Evolutionary conservation across 2,888 invertebrate species (phyloP).

Genomic region (Rhamnusium bicolor): DNA sequence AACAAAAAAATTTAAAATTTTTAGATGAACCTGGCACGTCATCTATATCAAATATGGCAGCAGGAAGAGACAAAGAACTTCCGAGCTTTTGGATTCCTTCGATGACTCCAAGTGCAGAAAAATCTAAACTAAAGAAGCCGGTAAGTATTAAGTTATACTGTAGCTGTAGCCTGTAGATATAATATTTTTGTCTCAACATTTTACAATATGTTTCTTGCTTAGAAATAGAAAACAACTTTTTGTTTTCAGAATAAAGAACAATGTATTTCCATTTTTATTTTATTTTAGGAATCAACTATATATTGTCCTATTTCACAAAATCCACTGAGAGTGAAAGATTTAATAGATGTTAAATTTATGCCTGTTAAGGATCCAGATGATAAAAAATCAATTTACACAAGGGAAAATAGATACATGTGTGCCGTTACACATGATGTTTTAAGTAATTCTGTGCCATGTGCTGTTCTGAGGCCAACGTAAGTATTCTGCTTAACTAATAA

Average conservation of each 20-base stretch:
- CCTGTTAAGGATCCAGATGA: constrained; percentile 90
- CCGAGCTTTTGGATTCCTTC: constrained; percentile 99
- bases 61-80: constrained; percentile 83
- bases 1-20: no score
- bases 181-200: not conserved
- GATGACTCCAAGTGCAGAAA: constrained; percentile 87
- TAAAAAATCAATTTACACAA: constrained; percentile 89
- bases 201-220: no score
- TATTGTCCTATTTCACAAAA: constrained; percentile 89
- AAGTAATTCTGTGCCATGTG: constrained; percentile 95
- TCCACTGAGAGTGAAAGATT: constrained; percentile 91
- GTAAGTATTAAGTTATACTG: no score
- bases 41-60: constrained; percentile 82
- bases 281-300: constrained; percentile 78
- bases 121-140: constrained; percentile 83
- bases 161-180: no score
- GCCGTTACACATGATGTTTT: constrained; percentile 97
- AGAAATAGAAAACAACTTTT: no score
- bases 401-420: constrained; percentile 96
- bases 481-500: constrained; percentile 59
- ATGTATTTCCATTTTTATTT: no score
- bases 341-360: constrained; percentile 95
- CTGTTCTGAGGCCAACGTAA: constrained; percentile 91
- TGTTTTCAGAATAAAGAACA: not conserved
- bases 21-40: constrained; percentile 54